A percentile compares a stretch with the other conserved stretches of the same genome.
Evolutionary conservation across 2,113 vertebrate genomes (phyloP).

Genomic region (Struthidea cinerea): DNA sequence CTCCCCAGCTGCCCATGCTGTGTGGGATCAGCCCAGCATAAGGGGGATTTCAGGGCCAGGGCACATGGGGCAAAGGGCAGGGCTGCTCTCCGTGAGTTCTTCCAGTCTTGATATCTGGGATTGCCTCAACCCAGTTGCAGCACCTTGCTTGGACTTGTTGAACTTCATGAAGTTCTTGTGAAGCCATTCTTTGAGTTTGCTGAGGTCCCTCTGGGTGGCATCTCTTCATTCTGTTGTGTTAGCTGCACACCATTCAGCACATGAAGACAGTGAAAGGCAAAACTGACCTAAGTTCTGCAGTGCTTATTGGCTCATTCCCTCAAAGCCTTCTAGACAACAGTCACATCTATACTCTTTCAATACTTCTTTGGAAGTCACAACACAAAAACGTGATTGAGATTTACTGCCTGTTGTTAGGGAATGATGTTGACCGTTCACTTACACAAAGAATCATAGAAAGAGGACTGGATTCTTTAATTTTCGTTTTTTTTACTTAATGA

Average conservation of each 20-base stretch:
- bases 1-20: background rate
- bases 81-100: background rate
- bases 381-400: background rate
- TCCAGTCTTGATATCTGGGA: background rate
- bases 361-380: background rate
- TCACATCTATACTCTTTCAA: background rate
- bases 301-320: background rate
- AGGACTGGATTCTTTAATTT: background rate
- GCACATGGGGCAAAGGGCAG: background rate
- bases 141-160: background rate
- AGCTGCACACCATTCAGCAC: background rate
- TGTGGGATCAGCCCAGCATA: background rate
- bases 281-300: background rate
- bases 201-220: background rate
- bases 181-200: background rate
- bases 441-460: background rate
- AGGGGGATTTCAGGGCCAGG: fast-evolving
- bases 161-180: background rate
- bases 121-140: background rate
- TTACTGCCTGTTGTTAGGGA: background rate
- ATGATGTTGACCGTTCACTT: background rate
- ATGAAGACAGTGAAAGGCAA: background rate
- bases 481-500: background rate
- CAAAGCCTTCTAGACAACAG: background rate
- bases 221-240: background rate